Evolutionary conservation across 1,140 invertebrate species (phyloP).

Genomic region (Drosophila tristis): DNA sequence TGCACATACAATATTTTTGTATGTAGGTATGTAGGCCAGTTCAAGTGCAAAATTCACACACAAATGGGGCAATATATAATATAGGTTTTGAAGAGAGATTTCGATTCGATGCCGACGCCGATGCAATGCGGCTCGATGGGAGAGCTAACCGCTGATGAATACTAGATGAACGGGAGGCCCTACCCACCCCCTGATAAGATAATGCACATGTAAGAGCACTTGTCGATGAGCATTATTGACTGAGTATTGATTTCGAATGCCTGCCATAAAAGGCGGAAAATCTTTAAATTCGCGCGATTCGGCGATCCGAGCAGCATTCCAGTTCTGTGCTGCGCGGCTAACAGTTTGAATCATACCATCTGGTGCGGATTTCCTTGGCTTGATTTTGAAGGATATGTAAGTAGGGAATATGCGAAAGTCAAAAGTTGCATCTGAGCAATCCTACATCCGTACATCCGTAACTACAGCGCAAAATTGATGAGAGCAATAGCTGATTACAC

Average conservation of each 20-base stretch:
- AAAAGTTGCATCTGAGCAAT: background rate
- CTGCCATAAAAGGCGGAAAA: constrained; percentile 41
- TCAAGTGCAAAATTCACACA: constrained; percentile 75
- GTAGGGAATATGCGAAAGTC: constrained; percentile 32
- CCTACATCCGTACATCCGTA: no score
- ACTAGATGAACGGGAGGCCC: constrained; percentile 45
- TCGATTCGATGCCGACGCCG: constrained; percentile 8
- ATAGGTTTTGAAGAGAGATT: constrained; percentile 14
- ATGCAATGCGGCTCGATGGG: constrained; percentile 9
- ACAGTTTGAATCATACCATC: constrained; percentile 19
- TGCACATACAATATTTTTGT: background rate
- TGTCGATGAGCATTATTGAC: constrained; percentile 50
- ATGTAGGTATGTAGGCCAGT: constrained; percentile 46
- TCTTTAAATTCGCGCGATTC: constrained; percentile 67
- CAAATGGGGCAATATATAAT: constrained; percentile 51
- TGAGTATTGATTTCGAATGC: constrained; percentile 36
- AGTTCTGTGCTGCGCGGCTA: constrained; percentile 32
- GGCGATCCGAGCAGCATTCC: constrained; percentile 42
- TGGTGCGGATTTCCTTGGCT: background rate
- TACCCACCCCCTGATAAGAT: constrained; percentile 68
- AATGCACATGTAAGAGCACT: constrained; percentile 50
- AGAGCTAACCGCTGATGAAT: constrained; percentile 22
- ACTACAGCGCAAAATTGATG: constrained; percentile 5
- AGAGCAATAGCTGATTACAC: no score
- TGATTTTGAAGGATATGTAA: constrained; percentile 26